Percentiles rank a stretch among this genome's conserved stretches.
Evolutionary conservation across 2,888 invertebrate species (phyloP).

Genomic region (Opisthograptis luteolata): DNA sequence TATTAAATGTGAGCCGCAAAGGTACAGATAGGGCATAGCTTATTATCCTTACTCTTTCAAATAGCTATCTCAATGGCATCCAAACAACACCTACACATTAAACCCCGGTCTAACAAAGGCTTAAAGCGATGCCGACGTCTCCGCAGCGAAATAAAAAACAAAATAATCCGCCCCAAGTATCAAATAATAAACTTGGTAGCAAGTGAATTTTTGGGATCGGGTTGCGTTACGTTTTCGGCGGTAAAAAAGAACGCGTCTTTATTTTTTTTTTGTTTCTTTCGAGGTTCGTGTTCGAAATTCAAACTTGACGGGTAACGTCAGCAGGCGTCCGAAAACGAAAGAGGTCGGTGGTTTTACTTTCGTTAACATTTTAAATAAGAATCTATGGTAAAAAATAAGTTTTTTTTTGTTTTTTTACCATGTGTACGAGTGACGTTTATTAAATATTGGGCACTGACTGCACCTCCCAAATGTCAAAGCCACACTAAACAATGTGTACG

Average conservation of each 20-base stretch:
- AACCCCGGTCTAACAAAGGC: slow-evolving; percentile 61
- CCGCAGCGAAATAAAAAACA: slow-evolving; percentile 61
- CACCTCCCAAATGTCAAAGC: too few species aligned
- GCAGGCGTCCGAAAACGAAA: slow-evolving; percentile 68
- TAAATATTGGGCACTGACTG: too few species aligned
- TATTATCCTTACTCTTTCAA: slow-evolving; percentile 34
- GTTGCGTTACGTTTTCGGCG: slow-evolving; percentile 60
- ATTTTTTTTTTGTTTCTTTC: slow-evolving; percentile 16
- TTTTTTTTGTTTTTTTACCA: not conserved
- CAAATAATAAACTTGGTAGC: slow-evolving; percentile 84
- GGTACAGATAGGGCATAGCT: not conserved
- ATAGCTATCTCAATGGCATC: slow-evolving; percentile 50
- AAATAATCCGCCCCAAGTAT: slow-evolving; percentile 75
- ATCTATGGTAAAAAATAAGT: too few species aligned
- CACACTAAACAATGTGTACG: too few species aligned
- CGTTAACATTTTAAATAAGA: slow-evolving; percentile 45
- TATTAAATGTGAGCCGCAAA: slow-evolving; percentile 12
- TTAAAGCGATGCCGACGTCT: slow-evolving; percentile 72
- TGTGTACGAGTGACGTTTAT: too few species aligned
- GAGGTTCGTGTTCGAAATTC: slow-evolving; percentile 65
- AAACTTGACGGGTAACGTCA: slow-evolving; percentile 76
- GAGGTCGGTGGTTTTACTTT: slow-evolving; percentile 67
- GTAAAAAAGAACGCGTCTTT: slow-evolving; percentile 56
- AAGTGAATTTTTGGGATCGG: slow-evolving; percentile 82
- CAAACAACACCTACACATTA: slow-evolving; percentile 67